Conservation (phyloP, 2,113 vertebrate genomes). For the Actinemys pallida region DNA sequence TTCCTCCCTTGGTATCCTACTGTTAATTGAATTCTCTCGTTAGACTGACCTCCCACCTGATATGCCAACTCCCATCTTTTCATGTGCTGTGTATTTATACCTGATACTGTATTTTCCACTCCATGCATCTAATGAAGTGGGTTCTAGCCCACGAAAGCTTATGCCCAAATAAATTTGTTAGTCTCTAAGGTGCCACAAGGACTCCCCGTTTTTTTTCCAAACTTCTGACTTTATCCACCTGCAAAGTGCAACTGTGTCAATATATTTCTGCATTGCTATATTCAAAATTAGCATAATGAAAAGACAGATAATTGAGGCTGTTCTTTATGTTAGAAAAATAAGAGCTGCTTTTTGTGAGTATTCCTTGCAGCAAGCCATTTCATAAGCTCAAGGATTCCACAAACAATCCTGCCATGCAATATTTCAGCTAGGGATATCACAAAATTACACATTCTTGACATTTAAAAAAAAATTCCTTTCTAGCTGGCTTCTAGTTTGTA, state of each 20-base stretch:
- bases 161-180: too few species aligned
- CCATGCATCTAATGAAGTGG: too few species aligned
- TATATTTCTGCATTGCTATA: accelerated
- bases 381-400: background rate
- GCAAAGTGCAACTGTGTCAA: background rate
- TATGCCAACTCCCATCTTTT: too few species aligned
- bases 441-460: background rate
- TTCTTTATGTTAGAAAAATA: background rate
- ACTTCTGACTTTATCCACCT: background rate
- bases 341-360: accelerated
- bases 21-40: too few species aligned
- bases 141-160: too few species aligned
- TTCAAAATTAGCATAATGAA: background rate
- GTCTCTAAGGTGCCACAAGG: too few species aligned
- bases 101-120: too few species aligned
- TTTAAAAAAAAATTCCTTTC: background rate
- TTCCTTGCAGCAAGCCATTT: background rate
- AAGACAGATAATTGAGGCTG: background rate
- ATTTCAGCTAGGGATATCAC: background rate
- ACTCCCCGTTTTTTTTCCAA: too few species aligned
- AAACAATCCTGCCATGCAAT: background rate
- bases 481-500: accelerated
- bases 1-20: too few species aligned
- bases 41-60: too few species aligned
- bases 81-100: too few species aligned